phyloP scores from a whole-genome alignment of 2,113 vertebrate genomes.

The Rhinoptilus africanus region DNA sequence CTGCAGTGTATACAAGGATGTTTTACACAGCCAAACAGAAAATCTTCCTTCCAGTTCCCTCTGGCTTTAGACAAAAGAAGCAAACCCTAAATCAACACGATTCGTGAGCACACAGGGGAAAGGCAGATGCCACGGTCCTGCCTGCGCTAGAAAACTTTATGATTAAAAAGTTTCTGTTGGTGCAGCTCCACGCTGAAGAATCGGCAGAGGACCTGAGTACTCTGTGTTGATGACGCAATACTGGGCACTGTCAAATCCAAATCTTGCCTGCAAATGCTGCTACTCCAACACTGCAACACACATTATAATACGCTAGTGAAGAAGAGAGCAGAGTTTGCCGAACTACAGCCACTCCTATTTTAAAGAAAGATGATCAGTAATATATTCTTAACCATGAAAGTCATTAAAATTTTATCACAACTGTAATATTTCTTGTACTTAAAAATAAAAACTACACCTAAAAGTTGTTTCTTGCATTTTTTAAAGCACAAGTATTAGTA shows the following conservation, averaged over 20 bases:
- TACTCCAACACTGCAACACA: not conserved
- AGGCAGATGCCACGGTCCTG: not conserved
- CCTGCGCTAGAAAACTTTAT: not conserved
- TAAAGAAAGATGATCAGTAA: not conserved
- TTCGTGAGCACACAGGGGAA: not conserved
- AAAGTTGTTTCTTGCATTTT: not conserved
- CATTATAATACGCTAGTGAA: accelerated
- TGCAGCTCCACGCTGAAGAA: not conserved
- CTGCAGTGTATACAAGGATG: slow-evolving; percentile 50
- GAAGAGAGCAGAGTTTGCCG: not conserved
- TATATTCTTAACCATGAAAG: not conserved
- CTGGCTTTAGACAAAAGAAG: slow-evolving; percentile 53
- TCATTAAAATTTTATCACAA: not conserved
- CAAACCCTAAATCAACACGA: slow-evolving; percentile 33
- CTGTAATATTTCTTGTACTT: not conserved
- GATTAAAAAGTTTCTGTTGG: not conserved
- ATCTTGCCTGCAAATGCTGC: not conserved
- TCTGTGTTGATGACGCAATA: accelerated
- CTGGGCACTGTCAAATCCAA: not conserved
- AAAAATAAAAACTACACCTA: not conserved
- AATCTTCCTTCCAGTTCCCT: slow-evolving; percentile 64
- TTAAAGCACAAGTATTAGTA: not conserved
- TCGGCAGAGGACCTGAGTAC: not conserved
- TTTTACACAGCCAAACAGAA: slow-evolving; percentile 50
- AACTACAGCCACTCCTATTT: not conserved